A percentile compares a stretch with the other conserved stretches of the same genome.
These are phyloP conservation scores for Branchellion lobata DNA, from an alignment of 2,888 invertebrate species.

Conservation along the genomic window DNA sequence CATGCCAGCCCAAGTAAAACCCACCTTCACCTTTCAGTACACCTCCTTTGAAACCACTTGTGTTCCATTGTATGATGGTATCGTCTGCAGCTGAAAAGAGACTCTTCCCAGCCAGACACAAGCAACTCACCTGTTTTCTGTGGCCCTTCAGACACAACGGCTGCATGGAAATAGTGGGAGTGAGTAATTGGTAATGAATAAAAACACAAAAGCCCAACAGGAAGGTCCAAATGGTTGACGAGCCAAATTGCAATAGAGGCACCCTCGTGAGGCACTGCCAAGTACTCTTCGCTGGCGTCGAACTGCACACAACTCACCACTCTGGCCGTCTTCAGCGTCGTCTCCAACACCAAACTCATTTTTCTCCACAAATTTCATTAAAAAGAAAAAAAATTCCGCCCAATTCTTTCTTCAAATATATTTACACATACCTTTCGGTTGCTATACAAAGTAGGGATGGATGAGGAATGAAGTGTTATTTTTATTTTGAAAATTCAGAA, in stretches of 20 bases:
- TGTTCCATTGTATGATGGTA: slow-evolving; percentile 59
- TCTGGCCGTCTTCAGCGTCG: neutral
- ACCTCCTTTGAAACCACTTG: slow-evolving; percentile 53
- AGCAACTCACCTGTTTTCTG: slow-evolving; percentile 54
- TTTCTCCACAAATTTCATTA: neutral
- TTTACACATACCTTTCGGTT: neutral
- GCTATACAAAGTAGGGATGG: neutral
- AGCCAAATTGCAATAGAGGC: slow-evolving; percentile 20
- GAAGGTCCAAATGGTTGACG: neutral
- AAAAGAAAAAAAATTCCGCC: too few relatives aligned
- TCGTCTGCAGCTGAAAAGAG: slow-evolving; percentile 58
- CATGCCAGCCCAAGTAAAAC: too few relatives aligned
- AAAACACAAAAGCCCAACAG: neutral
- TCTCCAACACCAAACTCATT: neutral
- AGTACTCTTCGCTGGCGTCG: neutral
- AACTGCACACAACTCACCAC: neutral
- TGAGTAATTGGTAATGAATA: too few relatives aligned
- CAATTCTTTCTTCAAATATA: neutral
- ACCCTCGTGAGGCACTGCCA: slow-evolving; percentile 6
- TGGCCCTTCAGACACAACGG: slow-evolving; percentile 57
- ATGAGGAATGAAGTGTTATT: too few relatives aligned
- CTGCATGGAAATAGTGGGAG: slow-evolving; percentile 46
- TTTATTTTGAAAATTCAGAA: too few relatives aligned
- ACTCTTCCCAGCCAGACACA: slow-evolving; percentile 54
- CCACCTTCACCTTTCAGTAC: slow-evolving; percentile 18